A percentile compares a stretch with the other conserved stretches of the same genome.
These are phyloP conservation scores for Cyanoramphus novaezelandiae DNA, from an alignment of 2,113 vertebrate species.

Conservation along the genomic window DNA sequence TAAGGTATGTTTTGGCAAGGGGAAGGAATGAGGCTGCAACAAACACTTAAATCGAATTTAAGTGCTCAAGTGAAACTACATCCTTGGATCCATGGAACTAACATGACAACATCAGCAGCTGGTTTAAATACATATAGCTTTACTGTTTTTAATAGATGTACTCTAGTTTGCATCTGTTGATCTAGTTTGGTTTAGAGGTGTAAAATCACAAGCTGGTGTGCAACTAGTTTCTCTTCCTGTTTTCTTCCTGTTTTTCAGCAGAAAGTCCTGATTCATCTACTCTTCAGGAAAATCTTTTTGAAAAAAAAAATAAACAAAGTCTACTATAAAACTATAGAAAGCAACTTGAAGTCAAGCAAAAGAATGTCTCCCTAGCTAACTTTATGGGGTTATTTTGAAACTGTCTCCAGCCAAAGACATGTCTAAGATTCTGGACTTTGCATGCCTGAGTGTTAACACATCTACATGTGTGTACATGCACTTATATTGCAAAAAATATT, in stretches of 20 bases:
- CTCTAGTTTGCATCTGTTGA: background rate
- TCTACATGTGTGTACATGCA: background rate
- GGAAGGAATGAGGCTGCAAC: background rate
- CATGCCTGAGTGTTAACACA: rapidly evolving
- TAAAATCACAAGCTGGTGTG: background rate
- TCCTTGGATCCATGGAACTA: background rate
- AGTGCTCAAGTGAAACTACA: background rate
- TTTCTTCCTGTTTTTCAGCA: background rate
- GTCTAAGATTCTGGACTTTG: background rate
- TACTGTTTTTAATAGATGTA: background rate
- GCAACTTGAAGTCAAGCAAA: background rate
- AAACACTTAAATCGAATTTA: background rate
- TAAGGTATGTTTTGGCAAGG: background rate
- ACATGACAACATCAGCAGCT: background rate
- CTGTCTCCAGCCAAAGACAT: background rate
- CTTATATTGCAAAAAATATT: background rate
- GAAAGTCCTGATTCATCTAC: background rate
- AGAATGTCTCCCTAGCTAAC: background rate
- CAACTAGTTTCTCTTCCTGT: background rate
- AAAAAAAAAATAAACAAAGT: background rate
- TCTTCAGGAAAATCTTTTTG: background rate
- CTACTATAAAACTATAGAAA: background rate
- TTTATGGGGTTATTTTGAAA: background rate
- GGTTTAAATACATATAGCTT: background rate
- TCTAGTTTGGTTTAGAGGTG: background rate